A percentile compares a stretch with the other conserved stretches of the same genome.
Evolutionary conservation across 2,797 vertebrate genomes (phyloP).

Genomic region (Malurus leucopterus): DNA sequence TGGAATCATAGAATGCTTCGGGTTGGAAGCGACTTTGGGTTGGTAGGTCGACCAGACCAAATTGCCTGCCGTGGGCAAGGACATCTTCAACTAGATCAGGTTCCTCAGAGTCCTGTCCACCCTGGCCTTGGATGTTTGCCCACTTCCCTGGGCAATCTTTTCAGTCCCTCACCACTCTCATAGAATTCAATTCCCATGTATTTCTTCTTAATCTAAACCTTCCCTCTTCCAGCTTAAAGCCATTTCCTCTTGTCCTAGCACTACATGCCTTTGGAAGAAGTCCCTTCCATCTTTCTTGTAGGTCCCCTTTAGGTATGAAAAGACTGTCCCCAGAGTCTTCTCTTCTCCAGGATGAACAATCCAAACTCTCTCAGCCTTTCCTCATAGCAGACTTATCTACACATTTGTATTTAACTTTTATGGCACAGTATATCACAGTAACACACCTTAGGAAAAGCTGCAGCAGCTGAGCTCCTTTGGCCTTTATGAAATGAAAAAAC

Average conservation of each 20-base stretch:
- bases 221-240: neutral
- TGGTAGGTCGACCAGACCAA: neutral
- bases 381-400: neutral
- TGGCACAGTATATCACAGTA: neutral
- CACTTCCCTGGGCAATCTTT: neutral
- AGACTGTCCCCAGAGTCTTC: neutral
- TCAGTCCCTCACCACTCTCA: neutral
- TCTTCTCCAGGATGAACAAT: neutral
- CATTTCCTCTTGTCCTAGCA: neutral
- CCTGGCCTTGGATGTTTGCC: neutral
- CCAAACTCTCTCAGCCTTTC: neutral
- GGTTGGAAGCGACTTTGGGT: fast-evolving
- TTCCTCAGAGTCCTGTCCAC: neutral
- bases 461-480: neutral
- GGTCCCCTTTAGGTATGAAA: neutral
- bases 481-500: neutral
- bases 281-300: neutral
- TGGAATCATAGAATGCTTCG: neutral
- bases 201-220: neutral
- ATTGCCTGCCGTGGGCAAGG: neutral
- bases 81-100: neutral
- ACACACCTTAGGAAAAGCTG: neutral
- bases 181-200: no score
- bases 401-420: neutral
- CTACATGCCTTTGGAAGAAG: neutral